phyloP scores from a whole-genome alignment of 1,140 invertebrate genomes.

The Halesus radiatus region DNA sequence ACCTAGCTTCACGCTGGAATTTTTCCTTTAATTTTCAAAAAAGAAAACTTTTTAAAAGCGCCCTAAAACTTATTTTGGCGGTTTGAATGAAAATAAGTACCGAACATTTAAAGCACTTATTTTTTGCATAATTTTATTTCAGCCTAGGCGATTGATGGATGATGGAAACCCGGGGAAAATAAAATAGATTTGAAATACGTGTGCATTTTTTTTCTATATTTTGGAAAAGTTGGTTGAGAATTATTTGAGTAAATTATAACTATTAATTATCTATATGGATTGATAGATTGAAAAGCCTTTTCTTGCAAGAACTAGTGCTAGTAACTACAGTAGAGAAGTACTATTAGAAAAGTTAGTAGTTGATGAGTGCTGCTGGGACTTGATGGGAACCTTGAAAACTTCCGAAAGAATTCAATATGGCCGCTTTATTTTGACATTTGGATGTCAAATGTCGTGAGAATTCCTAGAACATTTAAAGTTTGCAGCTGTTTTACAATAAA shows the following conservation, averaged over 20 bases:
- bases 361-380: conserved; percentile 19
- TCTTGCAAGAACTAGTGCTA: background rate
- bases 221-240: too few species aligned
- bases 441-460: conserved; percentile 71
- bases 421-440: conserved; percentile 72
- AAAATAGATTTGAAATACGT: too few species aligned
- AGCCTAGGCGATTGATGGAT: too few species aligned
- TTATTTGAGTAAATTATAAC: too few species aligned
- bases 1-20: conserved; percentile 13
- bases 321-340: too few species aligned
- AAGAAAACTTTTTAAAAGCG: conserved; percentile 6
- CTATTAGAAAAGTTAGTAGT: conserved; percentile 16
- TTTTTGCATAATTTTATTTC: too few species aligned
- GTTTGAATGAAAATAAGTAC: too few species aligned
- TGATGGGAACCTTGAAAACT: conserved; percentile 49
- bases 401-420: conserved; percentile 59
- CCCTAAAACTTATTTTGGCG: too few species aligned
- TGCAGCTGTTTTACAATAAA: conserved; percentile 40
- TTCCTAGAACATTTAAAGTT: conserved; percentile 57
- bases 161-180: too few species aligned
- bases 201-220: too few species aligned
- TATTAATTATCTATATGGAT: too few species aligned
- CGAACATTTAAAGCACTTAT: too few species aligned
- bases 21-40: conserved; percentile 33
- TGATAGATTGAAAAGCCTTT: background rate